Evolutionary conservation across 2,888 invertebrate species (phyloP).

Genomic region (Drosophila meridionalis): DNA sequence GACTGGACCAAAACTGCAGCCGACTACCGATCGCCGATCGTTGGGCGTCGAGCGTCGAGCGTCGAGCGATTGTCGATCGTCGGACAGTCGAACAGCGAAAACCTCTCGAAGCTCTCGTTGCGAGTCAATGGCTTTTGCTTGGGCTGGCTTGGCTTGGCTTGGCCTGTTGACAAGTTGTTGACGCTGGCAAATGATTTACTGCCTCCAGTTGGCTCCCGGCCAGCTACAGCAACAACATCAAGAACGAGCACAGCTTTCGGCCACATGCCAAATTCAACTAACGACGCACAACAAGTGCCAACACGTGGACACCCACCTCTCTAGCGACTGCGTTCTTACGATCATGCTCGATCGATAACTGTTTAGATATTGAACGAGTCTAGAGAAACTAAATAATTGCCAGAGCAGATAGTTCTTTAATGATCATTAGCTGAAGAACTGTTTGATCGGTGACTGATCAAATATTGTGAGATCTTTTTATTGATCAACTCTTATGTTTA

Average conservation of each 20-base stretch:
- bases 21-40: constrained; percentile 24
- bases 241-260: constrained; percentile 22
- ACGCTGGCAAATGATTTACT: constrained; percentile 77
- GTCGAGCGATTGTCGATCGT: constrained; percentile 11
- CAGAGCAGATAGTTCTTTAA: neutral
- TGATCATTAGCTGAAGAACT: neutral
- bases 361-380: constrained; percentile 8
- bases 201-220: constrained; percentile 44
- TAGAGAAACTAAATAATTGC: constrained; percentile 22
- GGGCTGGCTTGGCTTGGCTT: constrained; percentile 12
- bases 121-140: constrained; percentile 55
- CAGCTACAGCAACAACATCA: constrained; percentile 32
- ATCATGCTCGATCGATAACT: constrained; percentile 5
- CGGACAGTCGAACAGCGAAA: constrained; percentile 39
- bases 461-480: neutral
- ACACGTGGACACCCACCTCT: constrained; percentile 48
- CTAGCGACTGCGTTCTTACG: constrained; percentile 15
- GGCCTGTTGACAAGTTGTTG: constrained; percentile 75
- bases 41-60: neutral
- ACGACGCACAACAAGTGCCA: constrained; percentile 62
- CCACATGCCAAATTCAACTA: constrained; percentile 55
- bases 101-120: constrained; percentile 52
- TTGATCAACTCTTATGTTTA: neutral
- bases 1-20: constrained; percentile 69
- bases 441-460: neutral